Evolutionary conservation across 2,113 vertebrate species (phyloP).

Genomic region (Sprattus sprattus): DNA sequence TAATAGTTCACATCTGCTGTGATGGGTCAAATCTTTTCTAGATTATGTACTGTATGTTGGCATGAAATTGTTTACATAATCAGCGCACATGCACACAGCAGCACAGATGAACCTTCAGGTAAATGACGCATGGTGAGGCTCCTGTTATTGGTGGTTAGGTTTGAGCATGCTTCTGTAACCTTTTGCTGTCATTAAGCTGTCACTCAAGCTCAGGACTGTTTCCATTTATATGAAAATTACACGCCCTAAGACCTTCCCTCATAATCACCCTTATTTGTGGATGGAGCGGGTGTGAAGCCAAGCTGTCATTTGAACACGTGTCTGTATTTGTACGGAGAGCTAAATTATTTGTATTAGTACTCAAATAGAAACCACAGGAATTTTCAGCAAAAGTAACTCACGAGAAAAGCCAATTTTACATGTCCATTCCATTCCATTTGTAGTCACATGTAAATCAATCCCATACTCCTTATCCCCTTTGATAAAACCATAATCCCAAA

Average conservation of each 20-base stretch:
- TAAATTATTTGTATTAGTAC: neutral
- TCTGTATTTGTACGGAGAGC: neutral
- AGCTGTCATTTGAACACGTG: neutral
- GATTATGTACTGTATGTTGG: neutral
- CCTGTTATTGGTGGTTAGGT: neutral
- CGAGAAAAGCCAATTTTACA: neutral
- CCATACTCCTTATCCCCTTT: neutral
- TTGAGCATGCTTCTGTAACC: neutral
- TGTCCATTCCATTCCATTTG: neutral
- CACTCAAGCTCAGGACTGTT: neutral
- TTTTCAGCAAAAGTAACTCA: neutral
- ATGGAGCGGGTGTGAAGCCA: neutral
- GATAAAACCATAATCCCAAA: neutral
- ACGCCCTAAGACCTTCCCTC: neutral
- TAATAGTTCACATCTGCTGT: neutral
- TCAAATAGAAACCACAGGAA: neutral
- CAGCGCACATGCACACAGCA: neutral
- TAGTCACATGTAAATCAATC: neutral
- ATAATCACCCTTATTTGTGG: neutral
- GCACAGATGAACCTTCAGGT: neutral
- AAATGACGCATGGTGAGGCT: neutral
- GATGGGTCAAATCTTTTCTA: neutral
- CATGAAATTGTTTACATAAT: neutral
- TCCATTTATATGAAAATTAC: slow-evolving; percentile 12
- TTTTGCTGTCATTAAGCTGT: neutral